Evolutionary conservation across 2,797 vertebrate species (phyloP).

Genomic region (Parauchenoglanis punctatus): DNA sequence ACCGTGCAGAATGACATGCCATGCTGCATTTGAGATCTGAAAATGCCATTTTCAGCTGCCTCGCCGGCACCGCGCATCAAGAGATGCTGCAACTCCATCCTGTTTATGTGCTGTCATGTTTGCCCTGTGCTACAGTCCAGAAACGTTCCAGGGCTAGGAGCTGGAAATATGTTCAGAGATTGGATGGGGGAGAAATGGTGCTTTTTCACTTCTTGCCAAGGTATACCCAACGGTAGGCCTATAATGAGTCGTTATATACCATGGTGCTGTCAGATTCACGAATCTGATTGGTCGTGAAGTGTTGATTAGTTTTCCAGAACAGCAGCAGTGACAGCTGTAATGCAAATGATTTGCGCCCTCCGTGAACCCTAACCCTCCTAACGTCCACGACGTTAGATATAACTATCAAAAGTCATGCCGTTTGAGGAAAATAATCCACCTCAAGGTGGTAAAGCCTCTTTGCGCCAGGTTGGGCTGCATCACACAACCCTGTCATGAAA

Average conservation of each 20-base stretch:
- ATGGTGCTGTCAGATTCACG: background rate
- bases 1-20: slow-evolving; percentile 27
- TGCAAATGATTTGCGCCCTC: background rate
- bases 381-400: background rate
- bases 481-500: background rate
- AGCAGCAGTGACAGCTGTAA: background rate
- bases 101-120: slow-evolving; percentile 51
- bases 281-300: background rate
- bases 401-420: background rate
- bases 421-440: background rate
- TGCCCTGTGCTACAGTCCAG: slow-evolving; percentile 35
- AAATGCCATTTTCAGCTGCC: slow-evolving; percentile 43
- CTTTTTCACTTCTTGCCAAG: background rate
- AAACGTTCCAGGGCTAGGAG: slow-evolving; percentile 26
- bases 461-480: background rate
- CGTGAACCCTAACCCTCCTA: too few relatives aligned
- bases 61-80: background rate
- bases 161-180: slow-evolving; percentile 8
- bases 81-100: slow-evolving; percentile 24
- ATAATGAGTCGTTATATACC: background rate
- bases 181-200: background rate
- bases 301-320: background rate
- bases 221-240: too few relatives aligned
- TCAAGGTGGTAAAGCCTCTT: background rate
- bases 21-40: slow-evolving; percentile 38